phyloP scores from a whole-genome alignment of 1,140 invertebrate genomes.

The Microplitis demolitor region DNA sequence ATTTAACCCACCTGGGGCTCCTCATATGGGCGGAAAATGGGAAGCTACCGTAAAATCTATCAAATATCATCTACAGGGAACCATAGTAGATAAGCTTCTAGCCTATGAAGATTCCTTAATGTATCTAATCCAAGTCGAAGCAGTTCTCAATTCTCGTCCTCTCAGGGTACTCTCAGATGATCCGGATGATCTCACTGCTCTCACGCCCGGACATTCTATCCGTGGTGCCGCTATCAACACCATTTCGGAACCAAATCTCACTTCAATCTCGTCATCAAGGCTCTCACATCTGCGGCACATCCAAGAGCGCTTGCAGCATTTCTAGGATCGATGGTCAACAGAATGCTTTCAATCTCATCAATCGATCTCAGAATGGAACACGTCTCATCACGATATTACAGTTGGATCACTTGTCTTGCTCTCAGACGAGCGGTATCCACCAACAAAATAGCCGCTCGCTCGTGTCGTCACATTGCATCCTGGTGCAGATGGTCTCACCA shows the following conservation, averaged over 20 bases:
- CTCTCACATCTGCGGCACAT: not conserved
- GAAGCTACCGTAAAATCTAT: not conserved
- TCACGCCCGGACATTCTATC: too few species aligned
- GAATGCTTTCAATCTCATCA: not conserved
- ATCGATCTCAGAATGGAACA: not conserved
- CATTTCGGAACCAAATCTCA: not conserved
- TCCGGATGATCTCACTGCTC: not conserved
- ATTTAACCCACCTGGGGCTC: not conserved
- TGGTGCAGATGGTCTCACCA: constrained; percentile 10
- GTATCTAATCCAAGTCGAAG: not conserved
- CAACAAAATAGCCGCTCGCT: constrained; percentile 18
- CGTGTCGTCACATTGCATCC: constrained; percentile 3
- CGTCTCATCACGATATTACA: not conserved
- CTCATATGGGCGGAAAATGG: not conserved
- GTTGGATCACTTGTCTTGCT: not conserved
- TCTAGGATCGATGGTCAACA: not conserved
- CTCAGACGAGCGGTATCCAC: constrained; percentile 1
- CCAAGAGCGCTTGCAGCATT: not conserved
- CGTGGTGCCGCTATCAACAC: not conserved
- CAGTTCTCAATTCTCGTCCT: not conserved
- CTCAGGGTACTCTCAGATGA: not conserved
- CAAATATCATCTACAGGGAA: not conserved
- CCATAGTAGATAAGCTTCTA: not conserved
- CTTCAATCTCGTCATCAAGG: too few species aligned
- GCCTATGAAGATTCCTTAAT: not conserved